Conservation (phyloP, 53 echinoderm and acorn worm genomes). For the Stichopus horrens region DNA sequence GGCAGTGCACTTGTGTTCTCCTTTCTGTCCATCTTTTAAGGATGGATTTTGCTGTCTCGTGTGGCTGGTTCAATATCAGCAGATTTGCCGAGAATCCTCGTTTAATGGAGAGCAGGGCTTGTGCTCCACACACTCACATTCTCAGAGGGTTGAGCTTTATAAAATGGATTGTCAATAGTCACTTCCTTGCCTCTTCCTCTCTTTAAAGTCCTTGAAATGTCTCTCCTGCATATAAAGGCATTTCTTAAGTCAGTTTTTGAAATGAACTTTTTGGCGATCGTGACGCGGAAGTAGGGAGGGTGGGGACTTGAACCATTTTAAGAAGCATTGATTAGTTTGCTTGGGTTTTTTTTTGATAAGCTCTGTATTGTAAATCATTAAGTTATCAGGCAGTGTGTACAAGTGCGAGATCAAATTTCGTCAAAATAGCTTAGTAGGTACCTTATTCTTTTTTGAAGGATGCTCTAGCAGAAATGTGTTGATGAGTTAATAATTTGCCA, state of each 20-base stretch:
- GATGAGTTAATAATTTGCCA: too few species aligned
- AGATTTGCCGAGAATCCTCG: neutral
- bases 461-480: too few species aligned
- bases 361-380: too few species aligned
- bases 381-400: too few species aligned
- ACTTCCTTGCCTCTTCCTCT: neutral
- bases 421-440: too few species aligned
- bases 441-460: too few species aligned
- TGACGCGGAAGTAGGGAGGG: neutral
- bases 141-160: neutral
- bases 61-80: conserved; percentile 10
- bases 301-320: neutral
- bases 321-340: neutral
- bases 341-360: neutral
- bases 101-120: neutral
- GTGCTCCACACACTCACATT: conserved; percentile 9
- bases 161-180: conserved; percentile 5
- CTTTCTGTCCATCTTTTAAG: neutral
- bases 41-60: neutral
- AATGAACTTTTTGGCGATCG: neutral
- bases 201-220: neutral
- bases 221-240: neutral
- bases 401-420: too few species aligned
- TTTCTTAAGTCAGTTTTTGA: conserved; percentile 5
- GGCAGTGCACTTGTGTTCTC: neutral